Evolutionary conservation across 2,797 vertebrate species (phyloP).

Genomic region (Takifugu ocellatus): DNA sequence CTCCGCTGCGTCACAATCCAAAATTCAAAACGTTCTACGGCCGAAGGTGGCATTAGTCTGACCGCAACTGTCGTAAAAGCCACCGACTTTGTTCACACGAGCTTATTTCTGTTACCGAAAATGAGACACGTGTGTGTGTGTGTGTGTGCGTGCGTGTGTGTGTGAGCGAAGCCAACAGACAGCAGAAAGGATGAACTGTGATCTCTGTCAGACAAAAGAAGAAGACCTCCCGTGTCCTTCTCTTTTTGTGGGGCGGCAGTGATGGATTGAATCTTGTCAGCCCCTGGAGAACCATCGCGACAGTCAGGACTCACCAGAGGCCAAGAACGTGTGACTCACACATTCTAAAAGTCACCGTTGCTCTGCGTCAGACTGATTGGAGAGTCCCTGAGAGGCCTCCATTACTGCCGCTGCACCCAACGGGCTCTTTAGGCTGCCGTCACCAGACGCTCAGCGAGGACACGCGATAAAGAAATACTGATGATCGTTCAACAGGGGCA

Average conservation of each 20-base stretch:
- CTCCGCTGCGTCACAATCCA: not conserved
- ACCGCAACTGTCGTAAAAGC: too few species aligned
- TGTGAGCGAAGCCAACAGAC: not conserved
- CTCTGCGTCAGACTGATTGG: constrained; percentile 35
- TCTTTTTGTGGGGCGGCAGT: constrained; percentile 49
- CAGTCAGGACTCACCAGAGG: constrained; percentile 62
- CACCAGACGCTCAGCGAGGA: constrained; percentile 11
- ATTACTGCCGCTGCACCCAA: constrained; percentile 28
- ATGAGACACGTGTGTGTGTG: constrained; percentile 9
- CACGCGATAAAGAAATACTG: constrained; percentile 8
- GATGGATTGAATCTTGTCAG: constrained; percentile 64
- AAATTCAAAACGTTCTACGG: too few species aligned
- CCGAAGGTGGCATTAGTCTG: too few species aligned
- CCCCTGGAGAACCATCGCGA: constrained; percentile 55
- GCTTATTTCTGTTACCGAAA: too few species aligned
- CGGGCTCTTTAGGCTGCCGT: constrained; percentile 26
- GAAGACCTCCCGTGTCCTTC: constrained; percentile 50
- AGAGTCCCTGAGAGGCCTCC: constrained; percentile 46
- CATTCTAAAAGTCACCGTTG: constrained; percentile 62
- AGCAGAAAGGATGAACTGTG: constrained; percentile 15
- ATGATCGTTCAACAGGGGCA: not conserved
- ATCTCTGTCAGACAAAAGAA: constrained; percentile 42
- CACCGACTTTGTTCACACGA: too few species aligned
- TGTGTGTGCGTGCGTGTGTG: constrained; percentile 1
- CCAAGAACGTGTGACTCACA: constrained; percentile 62